A percentile compares a stretch with the other conserved stretches of the same genome.
phyloP scores from a whole-genome alignment of 2,113 vertebrate genomes.

The Podarcis raffonei region DNA sequence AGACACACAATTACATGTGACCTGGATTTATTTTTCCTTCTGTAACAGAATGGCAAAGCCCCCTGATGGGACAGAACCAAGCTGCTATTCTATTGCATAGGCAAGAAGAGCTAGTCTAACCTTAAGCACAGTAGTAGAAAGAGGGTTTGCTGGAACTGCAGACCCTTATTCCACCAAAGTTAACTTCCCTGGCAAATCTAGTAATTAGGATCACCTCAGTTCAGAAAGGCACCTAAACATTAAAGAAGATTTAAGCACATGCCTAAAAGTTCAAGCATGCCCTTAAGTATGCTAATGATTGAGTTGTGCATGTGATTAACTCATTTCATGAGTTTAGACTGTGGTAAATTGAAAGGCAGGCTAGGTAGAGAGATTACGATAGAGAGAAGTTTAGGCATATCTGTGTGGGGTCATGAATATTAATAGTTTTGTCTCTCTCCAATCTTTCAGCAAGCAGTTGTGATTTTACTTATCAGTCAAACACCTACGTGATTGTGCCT shows the following conservation, averaged over 20 bases:
- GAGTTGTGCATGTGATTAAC: constrained; percentile 38
- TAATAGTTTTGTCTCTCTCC: neutral
- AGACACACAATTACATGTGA: neutral
- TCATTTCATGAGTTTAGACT: constrained; percentile 33
- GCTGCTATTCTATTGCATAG: neutral
- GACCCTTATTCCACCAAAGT: neutral
- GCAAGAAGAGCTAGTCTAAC: neutral
- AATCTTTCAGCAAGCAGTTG: neutral
- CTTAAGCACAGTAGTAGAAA: neutral
- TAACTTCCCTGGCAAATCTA: neutral
- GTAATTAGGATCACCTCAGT: neutral
- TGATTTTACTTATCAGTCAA: constrained; percentile 4
- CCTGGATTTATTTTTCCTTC: neutral
- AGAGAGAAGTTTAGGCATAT: neutral
- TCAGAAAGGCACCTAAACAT: neutral
- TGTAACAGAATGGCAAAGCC: neutral
- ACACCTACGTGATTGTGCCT: neutral
- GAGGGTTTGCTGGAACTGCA: neutral
- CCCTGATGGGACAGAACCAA: neutral
- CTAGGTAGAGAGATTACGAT: constrained; percentile 16
- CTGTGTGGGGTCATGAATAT: neutral
- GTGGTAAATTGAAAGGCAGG: constrained; percentile 7
- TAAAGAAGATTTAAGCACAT: constrained; percentile 18
- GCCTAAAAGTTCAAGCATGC: constrained; percentile 8
- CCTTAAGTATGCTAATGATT: neutral